These are phyloP conservation scores for Lissonota sp. DNA, from an alignment of 2,888 invertebrate species.

Conservation along the genomic window DNA sequence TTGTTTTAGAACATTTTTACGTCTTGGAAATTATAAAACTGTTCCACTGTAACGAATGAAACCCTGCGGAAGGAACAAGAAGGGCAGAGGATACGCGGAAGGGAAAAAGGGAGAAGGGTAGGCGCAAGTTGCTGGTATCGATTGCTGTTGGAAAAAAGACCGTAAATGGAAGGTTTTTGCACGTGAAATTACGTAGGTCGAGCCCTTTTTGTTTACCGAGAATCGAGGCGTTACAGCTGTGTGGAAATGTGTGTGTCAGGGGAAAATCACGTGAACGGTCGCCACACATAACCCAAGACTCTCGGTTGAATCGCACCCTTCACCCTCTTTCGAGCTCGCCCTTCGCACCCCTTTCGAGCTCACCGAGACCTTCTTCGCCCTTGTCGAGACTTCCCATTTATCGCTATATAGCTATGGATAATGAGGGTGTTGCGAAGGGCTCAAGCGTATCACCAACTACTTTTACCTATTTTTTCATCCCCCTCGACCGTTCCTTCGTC, in stretches of 20 bases:
- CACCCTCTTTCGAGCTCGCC: conserved; percentile 55
- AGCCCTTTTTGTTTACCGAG: too few relatives aligned
- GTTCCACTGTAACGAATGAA: too few relatives aligned
- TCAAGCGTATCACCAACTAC: conserved; percentile 16
- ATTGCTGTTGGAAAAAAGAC: too few relatives aligned
- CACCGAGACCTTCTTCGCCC: conserved; percentile 63
- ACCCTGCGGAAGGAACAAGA: too few relatives aligned
- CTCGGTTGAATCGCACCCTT: conserved; percentile 46
- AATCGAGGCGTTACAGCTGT: too few relatives aligned
- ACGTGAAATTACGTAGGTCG: too few relatives aligned
- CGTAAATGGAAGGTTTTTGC: too few relatives aligned
- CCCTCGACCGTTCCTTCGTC: conserved; percentile 49
- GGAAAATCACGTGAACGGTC: conserved; percentile 7
- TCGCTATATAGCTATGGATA: conserved; percentile 17
- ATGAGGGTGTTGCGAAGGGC: neutral
- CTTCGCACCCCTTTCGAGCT: conserved; percentile 52
- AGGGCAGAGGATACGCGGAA: too few relatives aligned
- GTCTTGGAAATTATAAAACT: too few relatives aligned
- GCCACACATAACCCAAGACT: conserved; percentile 9
- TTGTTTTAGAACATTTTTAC: too few relatives aligned
- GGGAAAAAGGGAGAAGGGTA: too few relatives aligned
- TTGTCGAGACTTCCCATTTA: conserved; percentile 46
- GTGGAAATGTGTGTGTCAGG: neutral
- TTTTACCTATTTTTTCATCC: conserved; percentile 15
- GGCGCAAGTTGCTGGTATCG: too few relatives aligned